A percentile compares a stretch with the other conserved stretches of the same genome.
These are phyloP conservation scores for Acronicta leporina DNA, from an alignment of 2,888 invertebrate species.

Conservation along the genomic window DNA sequence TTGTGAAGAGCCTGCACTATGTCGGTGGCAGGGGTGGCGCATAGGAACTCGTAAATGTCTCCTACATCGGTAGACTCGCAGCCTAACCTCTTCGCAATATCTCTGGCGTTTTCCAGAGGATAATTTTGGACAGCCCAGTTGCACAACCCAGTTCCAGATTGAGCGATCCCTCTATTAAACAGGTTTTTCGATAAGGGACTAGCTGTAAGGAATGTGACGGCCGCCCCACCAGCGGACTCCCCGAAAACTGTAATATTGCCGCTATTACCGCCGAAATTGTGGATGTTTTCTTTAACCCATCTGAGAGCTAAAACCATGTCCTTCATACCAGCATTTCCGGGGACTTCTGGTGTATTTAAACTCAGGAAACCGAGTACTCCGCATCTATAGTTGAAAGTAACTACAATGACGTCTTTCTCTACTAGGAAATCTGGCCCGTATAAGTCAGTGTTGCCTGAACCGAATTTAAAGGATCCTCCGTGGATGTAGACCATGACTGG, in stretches of 20 bases:
- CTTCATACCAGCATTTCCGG: conserved; percentile 83
- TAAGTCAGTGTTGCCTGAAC: conserved; percentile 84
- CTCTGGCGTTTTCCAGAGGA: conserved; percentile 75
- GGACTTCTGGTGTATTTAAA: conserved; percentile 81
- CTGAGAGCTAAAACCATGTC: conserved; percentile 78
- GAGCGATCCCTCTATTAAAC: conserved; percentile 78
- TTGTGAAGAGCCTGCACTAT: conserved; percentile 71
- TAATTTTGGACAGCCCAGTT: conserved; percentile 69
- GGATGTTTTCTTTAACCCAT: conserved; percentile 82
- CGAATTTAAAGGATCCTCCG: conserved; percentile 86
- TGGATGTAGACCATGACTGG: conserved; percentile 90
- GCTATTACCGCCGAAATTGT: conserved; percentile 81
- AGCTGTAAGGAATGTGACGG: conserved; percentile 73
- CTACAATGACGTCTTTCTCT: conserved; percentile 88
- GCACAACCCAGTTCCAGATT: conserved; percentile 75
- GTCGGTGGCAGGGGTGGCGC: conserved; percentile 75
- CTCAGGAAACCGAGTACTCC: conserved; percentile 82
- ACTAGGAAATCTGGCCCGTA: conserved; percentile 87
- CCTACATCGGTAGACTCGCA: conserved; percentile 74
- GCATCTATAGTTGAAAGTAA: conserved; percentile 88
- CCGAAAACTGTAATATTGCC: conserved; percentile 82
- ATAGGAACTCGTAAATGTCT: conserved; percentile 78
- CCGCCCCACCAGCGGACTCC: conserved; percentile 75
- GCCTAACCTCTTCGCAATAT: conserved; percentile 71
- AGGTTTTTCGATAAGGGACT: conserved; percentile 76